Evolutionary conservation across 2,888 invertebrate genomes (phyloP), one percentile per base, ranked within the genome.

Genomic region (Acrobeloides nanus): DNA sequence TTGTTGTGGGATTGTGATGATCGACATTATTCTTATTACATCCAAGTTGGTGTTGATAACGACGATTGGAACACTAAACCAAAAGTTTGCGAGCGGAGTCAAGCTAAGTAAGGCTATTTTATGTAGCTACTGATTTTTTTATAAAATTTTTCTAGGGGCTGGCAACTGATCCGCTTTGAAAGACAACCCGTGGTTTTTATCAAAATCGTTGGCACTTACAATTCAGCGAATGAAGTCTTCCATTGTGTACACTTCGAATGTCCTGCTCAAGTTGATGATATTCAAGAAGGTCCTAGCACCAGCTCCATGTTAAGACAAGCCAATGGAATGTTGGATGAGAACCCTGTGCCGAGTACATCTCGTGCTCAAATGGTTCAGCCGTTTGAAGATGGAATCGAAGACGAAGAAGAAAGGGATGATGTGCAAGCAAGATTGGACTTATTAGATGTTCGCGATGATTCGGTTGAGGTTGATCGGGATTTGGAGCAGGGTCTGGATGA

Each of bases 161-260:
- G 95, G 95, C 95, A 97, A 76, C 84, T 84, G 48, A 82, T 93
- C 37, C 80, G 81, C 44, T 95, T 95, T 78, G 78, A 83, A 1
- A 83, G 84, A 15, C 80, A 86, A 38, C 86, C 90, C 0, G 84
- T 93, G 29, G 87, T 89, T 4, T 93, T 89, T 73, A 86, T 97
- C 57, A 53, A 39, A 41, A 90, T 97, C 63, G 86, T 90, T 41
- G 97, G 97, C 53, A 93, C 92, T 0, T 84, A 86, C 68, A 97
- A 97, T 76, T 89, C 95, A 12, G 93, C 64, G 20, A 70, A 70
- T 53, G 70, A 70, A 53, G 70, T 68, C 46, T 95, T 95, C 77
- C 93, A 95, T 75, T 86, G 90, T 74, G 95, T 95, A 44, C 95
- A 95, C 78, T 84, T 95, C 76, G 95, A 95, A 78, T 89, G 89